Conservation (phyloP, 1,140 invertebrate species). For the Sycophaga agraensis region DNA sequence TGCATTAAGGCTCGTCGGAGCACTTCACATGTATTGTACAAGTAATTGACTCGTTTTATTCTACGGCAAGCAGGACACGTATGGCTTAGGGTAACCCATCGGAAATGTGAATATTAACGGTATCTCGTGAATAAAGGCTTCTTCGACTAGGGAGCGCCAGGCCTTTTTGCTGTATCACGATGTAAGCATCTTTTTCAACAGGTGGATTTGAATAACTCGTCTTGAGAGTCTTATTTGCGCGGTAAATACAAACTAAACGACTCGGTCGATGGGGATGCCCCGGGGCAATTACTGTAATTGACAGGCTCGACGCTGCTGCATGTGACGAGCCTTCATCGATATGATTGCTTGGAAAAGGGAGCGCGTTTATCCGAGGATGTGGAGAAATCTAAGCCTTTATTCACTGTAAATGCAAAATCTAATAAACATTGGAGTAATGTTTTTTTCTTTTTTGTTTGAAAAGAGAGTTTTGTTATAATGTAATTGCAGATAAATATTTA, state of each 20-base stretch:
- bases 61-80: constrained; percentile 4
- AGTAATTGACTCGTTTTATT: constrained; percentile 19
- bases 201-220: constrained; percentile 3
- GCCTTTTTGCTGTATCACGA: constrained; percentile 4
- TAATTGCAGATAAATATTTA: too few species aligned
- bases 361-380: too few species aligned
- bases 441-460: too few species aligned
- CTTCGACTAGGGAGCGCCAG: not conserved
- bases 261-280: not conserved
- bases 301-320: too few species aligned
- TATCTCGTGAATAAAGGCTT: constrained; percentile 11
- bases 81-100: not conserved
- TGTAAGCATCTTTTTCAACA: constrained; percentile 14
- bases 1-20: too few species aligned
- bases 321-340: too few species aligned
- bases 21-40: not conserved
- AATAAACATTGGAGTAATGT: too few species aligned
- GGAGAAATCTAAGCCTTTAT: too few species aligned
- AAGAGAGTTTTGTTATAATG: too few species aligned
- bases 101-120: not conserved
- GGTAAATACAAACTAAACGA: not conserved
- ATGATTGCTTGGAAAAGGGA: too few species aligned
- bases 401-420: too few species aligned
- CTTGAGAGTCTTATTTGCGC: not conserved
- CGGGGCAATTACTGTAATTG: too few species aligned